A percentile compares a stretch with the other conserved stretches of the same genome.
phyloP scores from a whole-genome alignment of 2,888 invertebrate species.

The Acronicta alni region DNA sequence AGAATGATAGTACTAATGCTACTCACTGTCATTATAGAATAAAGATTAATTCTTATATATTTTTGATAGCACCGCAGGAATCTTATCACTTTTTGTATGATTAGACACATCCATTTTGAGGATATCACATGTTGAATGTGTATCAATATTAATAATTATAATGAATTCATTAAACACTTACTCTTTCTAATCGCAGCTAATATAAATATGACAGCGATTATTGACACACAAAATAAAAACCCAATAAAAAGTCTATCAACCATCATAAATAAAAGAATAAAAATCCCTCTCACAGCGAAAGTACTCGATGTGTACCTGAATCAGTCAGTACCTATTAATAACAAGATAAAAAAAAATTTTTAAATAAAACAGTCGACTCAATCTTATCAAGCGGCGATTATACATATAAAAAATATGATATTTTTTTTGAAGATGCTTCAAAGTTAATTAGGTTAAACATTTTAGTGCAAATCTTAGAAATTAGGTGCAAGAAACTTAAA shows the following conservation, averaged over 20 bases:
- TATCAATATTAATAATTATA: not conserved
- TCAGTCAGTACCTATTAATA: not conserved
- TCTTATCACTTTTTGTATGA: slow-evolving; percentile 28
- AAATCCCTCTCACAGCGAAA: not conserved
- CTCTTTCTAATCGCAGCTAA: not conserved
- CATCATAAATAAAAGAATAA: not conserved
- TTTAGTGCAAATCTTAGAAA: too few species aligned
- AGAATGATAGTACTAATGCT: slow-evolving; percentile 7
- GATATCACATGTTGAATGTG: not conserved
- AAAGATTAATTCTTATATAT: slow-evolving; percentile 7
- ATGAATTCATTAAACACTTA: not conserved
- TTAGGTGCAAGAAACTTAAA: not conserved
- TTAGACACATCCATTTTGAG: not conserved
- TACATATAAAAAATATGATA: not conserved
- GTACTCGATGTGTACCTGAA: not conserved
- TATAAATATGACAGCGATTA: not conserved
- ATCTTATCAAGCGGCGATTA: not conserved
- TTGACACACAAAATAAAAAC: not conserved
- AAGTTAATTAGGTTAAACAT: not conserved
- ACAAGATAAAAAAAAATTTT: not conserved
- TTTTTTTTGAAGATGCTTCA: not conserved
- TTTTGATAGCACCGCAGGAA: slow-evolving; percentile 20
- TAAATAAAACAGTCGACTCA: not conserved
- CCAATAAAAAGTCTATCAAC: not conserved
- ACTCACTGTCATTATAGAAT: slow-evolving; percentile 1